Percentiles rank a stretch among this genome's conserved stretches.
phyloP scores from a whole-genome alignment of 2,797 vertebrate genomes.

The Mycteria americana region DNA sequence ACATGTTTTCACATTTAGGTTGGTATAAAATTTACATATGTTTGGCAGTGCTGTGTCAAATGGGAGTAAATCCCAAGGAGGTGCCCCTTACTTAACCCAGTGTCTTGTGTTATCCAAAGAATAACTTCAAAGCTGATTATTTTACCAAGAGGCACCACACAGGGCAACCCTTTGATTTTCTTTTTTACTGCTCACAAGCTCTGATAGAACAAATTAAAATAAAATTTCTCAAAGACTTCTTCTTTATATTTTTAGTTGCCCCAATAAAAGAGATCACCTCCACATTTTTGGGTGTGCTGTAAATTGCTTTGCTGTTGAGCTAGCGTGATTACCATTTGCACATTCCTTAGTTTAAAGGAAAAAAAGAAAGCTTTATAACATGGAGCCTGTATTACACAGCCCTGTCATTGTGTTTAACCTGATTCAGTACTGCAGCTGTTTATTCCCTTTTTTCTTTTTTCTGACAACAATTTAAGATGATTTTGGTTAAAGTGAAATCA shows the following conservation, averaged over 20 bases:
- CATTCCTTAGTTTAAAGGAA: conserved; percentile 46
- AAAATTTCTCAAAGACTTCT: conserved; percentile 55
- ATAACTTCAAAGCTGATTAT: conserved; percentile 75
- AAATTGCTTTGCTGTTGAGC: conserved; percentile 32
- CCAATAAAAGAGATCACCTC: conserved; percentile 59
- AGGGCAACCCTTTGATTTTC: conserved; percentile 69
- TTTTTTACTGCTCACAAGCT: conserved; percentile 57
- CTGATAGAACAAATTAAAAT: conserved; percentile 68
- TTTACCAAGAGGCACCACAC: conserved; percentile 65
- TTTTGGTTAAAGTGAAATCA: conserved; percentile 33
- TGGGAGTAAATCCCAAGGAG: conserved; percentile 54
- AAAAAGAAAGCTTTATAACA: conserved; percentile 44
- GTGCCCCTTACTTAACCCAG: conserved; percentile 44
- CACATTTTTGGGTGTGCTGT: conserved; percentile 10
- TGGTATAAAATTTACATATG: conserved; percentile 48
- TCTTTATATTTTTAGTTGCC: conserved; percentile 52
- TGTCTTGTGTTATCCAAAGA: conserved; percentile 70
- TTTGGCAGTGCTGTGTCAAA: conserved; percentile 51
- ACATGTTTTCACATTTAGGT: conserved; percentile 38
- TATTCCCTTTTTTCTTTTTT: conserved; percentile 53
- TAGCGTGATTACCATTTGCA: conserved; percentile 27
- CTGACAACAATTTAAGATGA: conserved; percentile 35
- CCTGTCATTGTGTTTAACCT: conserved; percentile 40
- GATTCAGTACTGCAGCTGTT: conserved; percentile 51
- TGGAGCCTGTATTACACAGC: conserved; percentile 27